Conservation (phyloP, 2,888 invertebrate genomes). For the Megalurothrips usitatus region DNA sequence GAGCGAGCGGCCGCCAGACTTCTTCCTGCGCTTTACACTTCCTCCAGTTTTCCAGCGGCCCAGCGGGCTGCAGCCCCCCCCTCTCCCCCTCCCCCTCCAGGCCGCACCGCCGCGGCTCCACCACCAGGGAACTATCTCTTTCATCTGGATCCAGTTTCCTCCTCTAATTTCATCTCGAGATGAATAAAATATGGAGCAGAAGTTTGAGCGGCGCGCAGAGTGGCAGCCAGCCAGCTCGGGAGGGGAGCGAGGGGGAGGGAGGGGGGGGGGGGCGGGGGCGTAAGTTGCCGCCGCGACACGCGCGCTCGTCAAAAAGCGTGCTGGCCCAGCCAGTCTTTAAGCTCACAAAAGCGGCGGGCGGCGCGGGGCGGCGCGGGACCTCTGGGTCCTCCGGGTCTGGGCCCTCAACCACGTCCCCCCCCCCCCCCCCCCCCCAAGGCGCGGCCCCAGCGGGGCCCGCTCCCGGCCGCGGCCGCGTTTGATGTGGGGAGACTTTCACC, state of each 20-base stretch:
- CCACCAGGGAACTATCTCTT: constrained; percentile 9
- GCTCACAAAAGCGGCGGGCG: constrained; percentile 13
- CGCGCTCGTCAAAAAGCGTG: background rate
- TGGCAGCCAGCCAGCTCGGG: background rate
- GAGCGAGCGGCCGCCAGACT: background rate
- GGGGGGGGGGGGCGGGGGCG: background rate
- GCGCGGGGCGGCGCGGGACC: background rate
- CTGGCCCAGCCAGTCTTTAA: background rate
- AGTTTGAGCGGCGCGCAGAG: constrained; percentile 6
- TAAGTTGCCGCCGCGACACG: constrained; percentile 4
- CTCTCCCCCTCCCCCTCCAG: background rate
- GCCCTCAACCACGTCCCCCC: background rate
- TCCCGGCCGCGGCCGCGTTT: background rate
- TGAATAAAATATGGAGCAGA: constrained; percentile 23
- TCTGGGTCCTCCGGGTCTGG: background rate
- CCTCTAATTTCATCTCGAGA: constrained; percentile 24
- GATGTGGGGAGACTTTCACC: background rate
- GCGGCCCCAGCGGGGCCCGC: background rate
- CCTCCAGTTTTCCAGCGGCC: background rate
- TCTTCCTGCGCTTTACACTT: background rate
- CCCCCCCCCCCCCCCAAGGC: background rate
- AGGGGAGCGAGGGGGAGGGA: background rate
- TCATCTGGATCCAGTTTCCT: constrained; percentile 22
- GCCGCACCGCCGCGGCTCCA: background rate
- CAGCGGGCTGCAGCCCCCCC: no score